A percentile compares a stretch with the other conserved stretches of the same genome.
Evolutionary conservation across 2,797 vertebrate species (phyloP).

Genomic region (Epinephelus malabaricus): DNA sequence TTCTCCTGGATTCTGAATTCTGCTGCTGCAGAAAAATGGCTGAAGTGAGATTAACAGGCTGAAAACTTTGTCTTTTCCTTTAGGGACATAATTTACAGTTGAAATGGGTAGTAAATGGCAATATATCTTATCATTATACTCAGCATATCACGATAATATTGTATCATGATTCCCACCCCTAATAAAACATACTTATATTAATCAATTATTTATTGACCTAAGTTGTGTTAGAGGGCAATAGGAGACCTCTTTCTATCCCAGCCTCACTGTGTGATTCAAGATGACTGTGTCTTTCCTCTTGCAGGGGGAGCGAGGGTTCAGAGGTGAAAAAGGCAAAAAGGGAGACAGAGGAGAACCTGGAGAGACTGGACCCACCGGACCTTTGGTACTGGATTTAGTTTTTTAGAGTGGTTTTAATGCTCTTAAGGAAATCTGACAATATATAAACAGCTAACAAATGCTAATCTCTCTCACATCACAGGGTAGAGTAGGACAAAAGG

Average conservation of each 20-base stretch:
- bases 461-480: constrained; percentile 66
- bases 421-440: background rate
- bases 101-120: too few relatives aligned
- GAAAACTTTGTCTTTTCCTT: too few relatives aligned
- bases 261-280: background rate
- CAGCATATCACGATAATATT: too few relatives aligned
- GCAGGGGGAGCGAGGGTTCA: constrained; percentile 89
- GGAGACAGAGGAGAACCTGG: constrained; percentile 88
- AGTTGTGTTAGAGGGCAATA: background rate
- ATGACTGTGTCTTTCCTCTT: background rate
- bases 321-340: constrained; percentile 86
- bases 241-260: background rate
- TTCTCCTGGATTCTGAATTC: too few relatives aligned
- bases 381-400: constrained; percentile 62
- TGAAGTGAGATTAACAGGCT: too few relatives aligned
- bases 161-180: too few relatives aligned
- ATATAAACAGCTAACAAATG: constrained; percentile 3
- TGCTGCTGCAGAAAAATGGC: too few relatives aligned
- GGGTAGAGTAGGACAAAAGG: constrained; percentile 88
- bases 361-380: constrained; percentile 84
- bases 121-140: too few relatives aligned
- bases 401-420: background rate
- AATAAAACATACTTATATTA: background rate
- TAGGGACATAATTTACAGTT: too few relatives aligned
- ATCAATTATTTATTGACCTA: too few relatives aligned